These are phyloP conservation scores for Nicator chloris DNA, from an alignment of 2,113 vertebrate genomes.

Conservation along the genomic window DNA sequence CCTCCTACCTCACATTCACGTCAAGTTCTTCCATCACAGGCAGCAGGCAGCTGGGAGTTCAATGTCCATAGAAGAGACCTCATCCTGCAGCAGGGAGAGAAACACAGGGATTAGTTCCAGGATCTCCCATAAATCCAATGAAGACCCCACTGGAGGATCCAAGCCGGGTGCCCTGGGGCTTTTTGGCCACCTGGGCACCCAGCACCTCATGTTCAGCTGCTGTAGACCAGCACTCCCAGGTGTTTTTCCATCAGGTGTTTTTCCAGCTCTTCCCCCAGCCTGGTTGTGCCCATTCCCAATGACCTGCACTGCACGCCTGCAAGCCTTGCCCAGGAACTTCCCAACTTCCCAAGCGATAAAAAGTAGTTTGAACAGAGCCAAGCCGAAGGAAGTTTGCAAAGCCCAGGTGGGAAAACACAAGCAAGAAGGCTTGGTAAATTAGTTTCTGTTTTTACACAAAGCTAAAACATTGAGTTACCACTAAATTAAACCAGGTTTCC, in stretches of 20 bases:
- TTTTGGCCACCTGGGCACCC: background rate
- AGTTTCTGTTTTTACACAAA: slow-evolving; percentile 29
- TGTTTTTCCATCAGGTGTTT: background rate
- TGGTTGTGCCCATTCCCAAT: background rate
- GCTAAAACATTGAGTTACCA: slow-evolving; percentile 44
- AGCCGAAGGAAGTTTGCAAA: background rate
- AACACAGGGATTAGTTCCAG: background rate
- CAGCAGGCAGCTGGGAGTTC: slow-evolving; percentile 78
- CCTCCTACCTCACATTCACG: slow-evolving; percentile 89
- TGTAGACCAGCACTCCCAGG: background rate
- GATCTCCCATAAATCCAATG: background rate
- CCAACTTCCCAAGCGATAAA: background rate
- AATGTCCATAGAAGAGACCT: slow-evolving; percentile 77
- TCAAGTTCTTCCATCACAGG: slow-evolving; percentile 95
- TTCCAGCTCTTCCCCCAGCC: background rate
- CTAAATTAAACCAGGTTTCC: slow-evolving; percentile 45
- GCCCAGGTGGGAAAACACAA: background rate
- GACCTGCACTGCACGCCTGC: background rate
- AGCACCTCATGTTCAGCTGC: background rate
- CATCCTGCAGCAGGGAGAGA: slow-evolving; percentile 60
- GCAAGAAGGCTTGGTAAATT: background rate
- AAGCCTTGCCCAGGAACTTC: background rate
- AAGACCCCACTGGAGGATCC: background rate
- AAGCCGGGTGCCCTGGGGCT: background rate
- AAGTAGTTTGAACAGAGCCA: background rate